Base-by-base conservation (phyloP, 2,797 vertebrate genomes). In the Myotis myotis region DNA sequence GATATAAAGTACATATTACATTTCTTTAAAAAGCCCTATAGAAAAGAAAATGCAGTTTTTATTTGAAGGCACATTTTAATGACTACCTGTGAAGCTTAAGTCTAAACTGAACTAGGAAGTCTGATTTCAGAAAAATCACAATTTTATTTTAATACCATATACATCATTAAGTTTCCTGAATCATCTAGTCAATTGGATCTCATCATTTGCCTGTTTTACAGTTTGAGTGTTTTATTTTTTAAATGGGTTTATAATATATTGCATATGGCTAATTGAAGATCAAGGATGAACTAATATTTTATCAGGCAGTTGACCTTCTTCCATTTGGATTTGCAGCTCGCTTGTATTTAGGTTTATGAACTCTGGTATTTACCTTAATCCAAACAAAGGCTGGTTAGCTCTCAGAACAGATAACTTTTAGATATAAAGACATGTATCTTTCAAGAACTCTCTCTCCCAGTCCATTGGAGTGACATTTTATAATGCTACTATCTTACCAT, bases 241-340 rank as follows among this genome's bases (percentile, higher is more conserved):
- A 71, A 60, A 51, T 55, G 44, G n/a, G 53, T 74, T 89, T 95
- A 68, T 36, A 90, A 84, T 74, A 86, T 36, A 66, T 16, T 38
- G 47, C 33, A 33, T 30, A 16, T 47, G 17, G 53, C 55, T 87
- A 83, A 44, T 11, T 75, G 38, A 88, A 87, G 23, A 79, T 12
- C 55, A 87, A 87, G 94, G 74, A 72, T 60, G 88, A 86, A 66
- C 64, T 47, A 78, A 12, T 84, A 89, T 70, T 92, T 93, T 47
- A 68, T 84, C 38, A 93, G 49, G 49, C 88, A 83, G n/a, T 30
- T 94, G 91, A 95, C 87, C 93, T 96, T 87, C 74, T 71, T 85
- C 78, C 41, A 88, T 81, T 96, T 96, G 84, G 62, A 89, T 44
- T 55, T 71, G 47, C 41, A 89, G n/a, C 62, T 94, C 66, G 93